Evolutionary conservation across 2,888 invertebrate genomes (phyloP).

Genomic region (Cephalotes varians): DNA sequence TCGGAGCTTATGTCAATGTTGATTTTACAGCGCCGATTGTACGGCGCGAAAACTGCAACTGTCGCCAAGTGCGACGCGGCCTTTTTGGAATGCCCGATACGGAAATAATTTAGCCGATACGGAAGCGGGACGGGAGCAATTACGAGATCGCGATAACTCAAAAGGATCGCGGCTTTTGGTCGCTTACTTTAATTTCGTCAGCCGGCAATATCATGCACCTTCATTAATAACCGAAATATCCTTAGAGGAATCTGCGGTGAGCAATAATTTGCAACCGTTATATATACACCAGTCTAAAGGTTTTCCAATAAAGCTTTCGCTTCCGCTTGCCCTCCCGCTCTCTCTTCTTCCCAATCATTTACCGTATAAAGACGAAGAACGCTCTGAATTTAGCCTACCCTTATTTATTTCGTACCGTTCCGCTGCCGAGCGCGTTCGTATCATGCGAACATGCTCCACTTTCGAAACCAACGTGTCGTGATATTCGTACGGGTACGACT

Average conservation of each 20-base stretch:
- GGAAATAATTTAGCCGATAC: slow-evolving; percentile 30
- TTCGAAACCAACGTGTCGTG: slow-evolving; percentile 13
- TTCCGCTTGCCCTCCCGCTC: neutral
- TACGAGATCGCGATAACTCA: slow-evolving; percentile 12
- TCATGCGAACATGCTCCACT: neutral
- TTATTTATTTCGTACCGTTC: slow-evolving; percentile 32
- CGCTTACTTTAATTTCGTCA: slow-evolving; percentile 26
- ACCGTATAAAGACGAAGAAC: neutral
- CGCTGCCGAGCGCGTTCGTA: neutral
- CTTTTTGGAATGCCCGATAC: neutral
- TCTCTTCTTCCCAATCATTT: slow-evolving; percentile 21
- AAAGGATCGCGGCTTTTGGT: slow-evolving; percentile 1
- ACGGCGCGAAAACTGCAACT: slow-evolving; percentile 4
- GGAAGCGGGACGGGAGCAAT: neutral
- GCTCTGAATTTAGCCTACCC: slow-evolving; percentile 17
- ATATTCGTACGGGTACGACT: slow-evolving; percentile 32
- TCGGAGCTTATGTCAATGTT: slow-evolving; percentile 61
- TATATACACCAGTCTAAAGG: slow-evolving; percentile 4
- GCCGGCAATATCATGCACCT: slow-evolving; percentile 10
- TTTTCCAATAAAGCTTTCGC: slow-evolving; percentile 15
- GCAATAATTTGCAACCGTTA: slow-evolving; percentile 37
- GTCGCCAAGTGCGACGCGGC: neutral
- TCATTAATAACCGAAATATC: slow-evolving; percentile 44
- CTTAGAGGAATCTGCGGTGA: neutral
- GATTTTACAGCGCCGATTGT: slow-evolving; percentile 60